These are phyloP conservation scores for Limnodromus scolopaceus DNA, from an alignment of 2,797 vertebrate genomes.

Conservation along the genomic window DNA sequence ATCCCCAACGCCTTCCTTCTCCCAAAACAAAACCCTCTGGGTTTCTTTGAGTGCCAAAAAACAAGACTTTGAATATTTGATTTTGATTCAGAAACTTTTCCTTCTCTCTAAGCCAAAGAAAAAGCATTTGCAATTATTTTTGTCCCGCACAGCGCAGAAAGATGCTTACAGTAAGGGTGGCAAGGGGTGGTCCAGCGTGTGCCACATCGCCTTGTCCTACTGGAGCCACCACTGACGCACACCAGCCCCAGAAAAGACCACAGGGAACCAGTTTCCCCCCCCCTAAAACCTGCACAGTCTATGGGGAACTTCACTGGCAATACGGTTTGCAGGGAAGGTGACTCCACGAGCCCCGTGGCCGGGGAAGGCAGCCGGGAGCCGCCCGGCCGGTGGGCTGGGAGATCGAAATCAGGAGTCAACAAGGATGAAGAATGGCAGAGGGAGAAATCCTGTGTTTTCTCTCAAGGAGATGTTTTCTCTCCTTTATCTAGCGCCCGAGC, in stretches of 20 bases:
- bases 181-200: neutral
- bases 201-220: fast-evolving
- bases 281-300: fast-evolving
- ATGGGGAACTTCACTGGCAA: fast-evolving
- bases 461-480: conserved; percentile 40
- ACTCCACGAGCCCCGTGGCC: fast-evolving
- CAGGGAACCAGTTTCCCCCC: neutral
- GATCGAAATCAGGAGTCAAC: neutral
- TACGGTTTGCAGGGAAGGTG: fast-evolving
- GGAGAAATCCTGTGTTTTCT: conserved; percentile 13
- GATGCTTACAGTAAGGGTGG: neutral
- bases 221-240: neutral
- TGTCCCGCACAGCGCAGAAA: fast-evolving
- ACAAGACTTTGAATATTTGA: neutral
- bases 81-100: neutral
- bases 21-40: neutral
- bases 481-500: conserved; percentile 9
- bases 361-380: neutral
- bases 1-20: neutral
- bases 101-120: neutral
- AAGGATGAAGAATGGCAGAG: conserved; percentile 10
- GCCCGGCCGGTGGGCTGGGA: neutral
- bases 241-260: neutral
- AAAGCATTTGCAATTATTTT: neutral
- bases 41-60: neutral